Conservation (phyloP, 1,140 invertebrate species). For the Chlorops oryzae region DNA sequence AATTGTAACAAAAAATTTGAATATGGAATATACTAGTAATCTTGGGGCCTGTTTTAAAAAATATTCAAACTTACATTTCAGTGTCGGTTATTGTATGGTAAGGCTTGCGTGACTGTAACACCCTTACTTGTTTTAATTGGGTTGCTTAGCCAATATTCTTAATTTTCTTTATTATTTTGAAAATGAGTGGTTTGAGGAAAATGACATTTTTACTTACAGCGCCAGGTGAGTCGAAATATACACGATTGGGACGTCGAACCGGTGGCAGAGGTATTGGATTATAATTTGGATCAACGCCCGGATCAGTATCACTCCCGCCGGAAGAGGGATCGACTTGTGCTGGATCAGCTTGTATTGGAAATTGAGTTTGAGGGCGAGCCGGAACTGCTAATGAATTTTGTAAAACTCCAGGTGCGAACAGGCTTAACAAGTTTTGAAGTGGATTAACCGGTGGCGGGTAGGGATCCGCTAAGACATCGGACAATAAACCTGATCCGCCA, state of each 20-base stretch:
- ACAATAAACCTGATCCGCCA: conserved; percentile 27
- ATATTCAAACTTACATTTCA: no score
- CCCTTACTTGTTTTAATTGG: no score
- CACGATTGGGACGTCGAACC: conserved; percentile 35
- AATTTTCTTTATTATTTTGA: no score
- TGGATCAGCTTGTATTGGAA: conserved; percentile 13
- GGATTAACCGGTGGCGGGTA: conserved; percentile 30
- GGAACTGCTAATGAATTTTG: conserved; percentile 28
- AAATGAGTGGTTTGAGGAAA: no score
- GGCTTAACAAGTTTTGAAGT: conserved; percentile 32
- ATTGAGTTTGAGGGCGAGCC: conserved; percentile 15
- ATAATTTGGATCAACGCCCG: conserved; percentile 38
- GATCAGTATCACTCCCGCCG: conserved; percentile 26
- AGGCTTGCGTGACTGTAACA: no score
- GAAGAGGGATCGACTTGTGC: conserved; percentile 16
- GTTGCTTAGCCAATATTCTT: no score
- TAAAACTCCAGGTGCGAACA: conserved; percentile 39
- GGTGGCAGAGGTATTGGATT: conserved; percentile 3
- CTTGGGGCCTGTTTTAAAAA: no score
- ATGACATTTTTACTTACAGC: conserved; percentile 30
- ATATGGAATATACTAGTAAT: no score
- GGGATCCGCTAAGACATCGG: conserved; percentile 25
- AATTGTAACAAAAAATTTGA: no score
- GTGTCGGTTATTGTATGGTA: no score
- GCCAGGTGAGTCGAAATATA: conserved; percentile 39